A percentile compares a stretch with the other conserved stretches of the same genome.
These are phyloP conservation scores for Octodonta nipae DNA, from an alignment of 2,888 invertebrate species.

Conservation along the genomic window DNA sequence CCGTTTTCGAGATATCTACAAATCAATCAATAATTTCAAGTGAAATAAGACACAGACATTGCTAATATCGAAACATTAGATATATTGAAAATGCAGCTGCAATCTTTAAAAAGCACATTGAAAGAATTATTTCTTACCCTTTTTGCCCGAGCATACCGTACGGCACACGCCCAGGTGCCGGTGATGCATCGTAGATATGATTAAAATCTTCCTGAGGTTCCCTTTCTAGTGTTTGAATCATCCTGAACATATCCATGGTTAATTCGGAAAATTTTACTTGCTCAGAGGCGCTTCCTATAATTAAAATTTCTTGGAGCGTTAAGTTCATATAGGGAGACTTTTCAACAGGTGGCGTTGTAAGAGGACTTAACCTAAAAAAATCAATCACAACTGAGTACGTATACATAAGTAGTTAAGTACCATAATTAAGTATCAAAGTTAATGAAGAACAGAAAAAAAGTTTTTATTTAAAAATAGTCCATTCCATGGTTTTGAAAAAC, in stretches of 20 bases:
- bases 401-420: too few relatives aligned
- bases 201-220: constrained; percentile 76
- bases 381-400: too few relatives aligned
- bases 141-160: constrained; percentile 34
- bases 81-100: too few relatives aligned
- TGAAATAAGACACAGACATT: too few relatives aligned
- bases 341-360: constrained; percentile 78
- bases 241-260: constrained; percentile 95
- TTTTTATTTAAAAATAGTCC: too few relatives aligned
- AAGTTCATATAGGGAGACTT: constrained; percentile 75
- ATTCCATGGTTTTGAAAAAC: too few relatives aligned
- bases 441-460: too few relatives aligned
- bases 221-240: constrained; percentile 86
- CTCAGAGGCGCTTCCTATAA: constrained; percentile 83
- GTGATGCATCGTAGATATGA: constrained; percentile 58
- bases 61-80: too few relatives aligned
- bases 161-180: constrained; percentile 53
- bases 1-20: constrained; percentile 52
- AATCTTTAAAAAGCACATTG: too few relatives aligned
- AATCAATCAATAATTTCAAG: not conserved
- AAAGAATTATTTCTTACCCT: constrained; percentile 21
- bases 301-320: constrained; percentile 82
- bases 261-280: constrained; percentile 94
- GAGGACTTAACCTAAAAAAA: constrained; percentile 62
- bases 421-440: too few relatives aligned